Percentiles rank a stretch among this genome's conserved stretches.
phyloP scores from a whole-genome alignment of 2,888 invertebrate species.

The Glaucopsyche alexis region DNA sequence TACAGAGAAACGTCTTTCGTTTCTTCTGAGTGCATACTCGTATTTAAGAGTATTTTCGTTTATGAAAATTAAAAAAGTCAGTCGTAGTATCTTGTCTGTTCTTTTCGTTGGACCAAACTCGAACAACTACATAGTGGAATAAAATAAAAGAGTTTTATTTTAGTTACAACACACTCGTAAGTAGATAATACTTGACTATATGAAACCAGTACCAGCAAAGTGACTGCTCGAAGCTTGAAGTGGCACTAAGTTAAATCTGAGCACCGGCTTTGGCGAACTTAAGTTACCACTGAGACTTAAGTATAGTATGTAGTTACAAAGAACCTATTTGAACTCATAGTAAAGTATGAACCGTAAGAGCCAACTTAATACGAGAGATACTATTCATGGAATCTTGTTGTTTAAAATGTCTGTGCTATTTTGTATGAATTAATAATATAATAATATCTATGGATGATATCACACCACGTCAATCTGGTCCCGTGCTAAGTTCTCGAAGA shows the following conservation, averaged over 20 bases:
- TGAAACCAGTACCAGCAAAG: neutral
- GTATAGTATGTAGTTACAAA: neutral
- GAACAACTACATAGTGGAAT: too few relatives aligned
- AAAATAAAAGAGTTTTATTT: neutral
- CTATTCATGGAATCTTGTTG: neutral
- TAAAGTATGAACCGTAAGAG: neutral
- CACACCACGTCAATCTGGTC: too few relatives aligned
- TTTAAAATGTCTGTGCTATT: neutral
- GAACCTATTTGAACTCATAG: neutral
- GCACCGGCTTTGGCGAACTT: neutral
- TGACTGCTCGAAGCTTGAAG: slow-evolving; percentile 6
- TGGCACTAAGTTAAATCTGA: slow-evolving; percentile 12
- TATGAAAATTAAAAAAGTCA: too few relatives aligned
- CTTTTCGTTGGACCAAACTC: too few relatives aligned
- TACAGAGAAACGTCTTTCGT: too few relatives aligned
- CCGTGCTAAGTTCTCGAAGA: too few relatives aligned
- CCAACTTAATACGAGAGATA: neutral
- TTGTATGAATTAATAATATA: too few relatives aligned
- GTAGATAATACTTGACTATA: neutral
- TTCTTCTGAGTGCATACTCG: too few relatives aligned
- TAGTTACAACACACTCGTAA: neutral
- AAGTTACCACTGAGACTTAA: neutral
- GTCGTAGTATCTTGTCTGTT: too few relatives aligned
- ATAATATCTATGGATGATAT: too few relatives aligned
- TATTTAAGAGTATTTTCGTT: too few relatives aligned